Percentiles rank a stretch among this genome's conserved stretches.
These are phyloP conservation scores for Paratrypauchen microcephalus DNA, from an alignment of 2,797 vertebrate genomes.

Conservation along the genomic window DNA sequence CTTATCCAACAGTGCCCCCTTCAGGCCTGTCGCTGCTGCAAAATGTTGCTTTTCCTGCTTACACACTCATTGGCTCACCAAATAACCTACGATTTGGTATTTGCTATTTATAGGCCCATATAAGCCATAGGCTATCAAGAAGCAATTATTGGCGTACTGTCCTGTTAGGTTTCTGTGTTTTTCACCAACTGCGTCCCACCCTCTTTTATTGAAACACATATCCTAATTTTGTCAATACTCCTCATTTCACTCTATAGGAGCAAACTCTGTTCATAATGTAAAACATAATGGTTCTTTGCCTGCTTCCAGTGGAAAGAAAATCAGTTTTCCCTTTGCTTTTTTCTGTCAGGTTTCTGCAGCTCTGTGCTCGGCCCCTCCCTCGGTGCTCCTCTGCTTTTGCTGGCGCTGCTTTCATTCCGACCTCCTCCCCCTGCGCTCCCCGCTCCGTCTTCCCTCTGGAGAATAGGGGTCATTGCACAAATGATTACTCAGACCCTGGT, in stretches of 20 bases:
- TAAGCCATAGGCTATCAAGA: not conserved
- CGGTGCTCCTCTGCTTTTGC: slow-evolving; percentile 62
- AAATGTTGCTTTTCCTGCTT: not conserved
- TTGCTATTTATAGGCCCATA: not conserved
- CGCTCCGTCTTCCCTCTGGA: slow-evolving; percentile 75
- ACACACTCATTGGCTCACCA: not conserved
- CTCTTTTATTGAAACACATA: slow-evolving; percentile 3
- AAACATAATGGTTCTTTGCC: slow-evolving; percentile 57
- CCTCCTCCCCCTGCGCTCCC: slow-evolving; percentile 44
- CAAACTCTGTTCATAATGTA: slow-evolving; percentile 38
- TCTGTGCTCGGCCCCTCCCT: slow-evolving; percentile 47
- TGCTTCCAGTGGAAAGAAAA: slow-evolving; percentile 71
- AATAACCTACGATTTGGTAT: not conserved
- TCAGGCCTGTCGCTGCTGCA: not conserved
- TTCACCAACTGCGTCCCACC: slow-evolving; percentile 15
- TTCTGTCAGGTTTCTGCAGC: slow-evolving; percentile 69
- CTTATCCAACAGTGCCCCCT: slow-evolving; percentile 6
- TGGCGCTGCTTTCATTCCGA: slow-evolving; percentile 73
- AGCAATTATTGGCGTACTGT: not conserved
- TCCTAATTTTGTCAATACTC: slow-evolving; percentile 5
- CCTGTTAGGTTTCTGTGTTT: slow-evolving; percentile 13
- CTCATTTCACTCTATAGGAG: slow-evolving; percentile 9
- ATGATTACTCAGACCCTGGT: slow-evolving; percentile 98
- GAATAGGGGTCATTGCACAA: slow-evolving; percentile 99
- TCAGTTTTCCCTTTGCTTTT: slow-evolving; percentile 62